These are phyloP conservation scores for Drosophila prostipennis DNA, from an alignment of 2,888 invertebrate genomes.

Conservation along the genomic window DNA sequence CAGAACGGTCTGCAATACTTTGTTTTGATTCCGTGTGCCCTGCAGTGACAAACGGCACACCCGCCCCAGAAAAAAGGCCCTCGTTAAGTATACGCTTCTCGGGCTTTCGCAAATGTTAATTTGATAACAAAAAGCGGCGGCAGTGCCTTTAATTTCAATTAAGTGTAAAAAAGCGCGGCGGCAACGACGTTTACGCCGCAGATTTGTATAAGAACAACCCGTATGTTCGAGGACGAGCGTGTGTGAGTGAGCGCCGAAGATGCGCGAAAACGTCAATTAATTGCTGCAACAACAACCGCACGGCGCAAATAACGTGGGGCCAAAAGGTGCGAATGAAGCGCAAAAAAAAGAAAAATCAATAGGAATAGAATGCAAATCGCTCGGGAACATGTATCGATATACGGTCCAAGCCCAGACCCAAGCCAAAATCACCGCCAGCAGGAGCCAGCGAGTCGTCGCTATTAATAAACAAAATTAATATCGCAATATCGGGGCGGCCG, in stretches of 20 bases:
- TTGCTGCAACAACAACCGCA: slow-evolving; percentile 54
- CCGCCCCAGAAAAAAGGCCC: slow-evolving; percentile 39
- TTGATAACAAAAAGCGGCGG: slow-evolving; percentile 70
- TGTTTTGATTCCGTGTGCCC: slow-evolving; percentile 29
- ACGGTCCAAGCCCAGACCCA: slow-evolving; percentile 43
- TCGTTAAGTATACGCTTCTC: slow-evolving; percentile 38
- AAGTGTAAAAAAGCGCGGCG: slow-evolving; percentile 32
- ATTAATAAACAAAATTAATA: slow-evolving; percentile 68
- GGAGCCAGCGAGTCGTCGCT: slow-evolving; percentile 45
- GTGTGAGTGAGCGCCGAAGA: slow-evolving; percentile 43
- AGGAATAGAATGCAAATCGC: slow-evolving; percentile 58
- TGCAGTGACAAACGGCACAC: slow-evolving; percentile 31
- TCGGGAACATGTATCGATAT: slow-evolving; percentile 59
- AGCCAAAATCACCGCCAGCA: slow-evolving; percentile 18
- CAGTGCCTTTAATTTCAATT: slow-evolving; percentile 54
- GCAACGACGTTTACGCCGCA: slow-evolving; percentile 28
- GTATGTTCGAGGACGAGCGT: slow-evolving; percentile 13
- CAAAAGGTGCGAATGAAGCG: slow-evolving; percentile 77
- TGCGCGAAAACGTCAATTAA: slow-evolving; percentile 74
- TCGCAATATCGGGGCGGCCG: slow-evolving; percentile 14
- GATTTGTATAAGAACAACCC: slow-evolving; percentile 25
- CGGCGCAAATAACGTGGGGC: slow-evolving; percentile 55
- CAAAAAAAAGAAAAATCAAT: slow-evolving; percentile 78
- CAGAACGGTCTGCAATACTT: not conserved
- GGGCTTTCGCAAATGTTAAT: slow-evolving; percentile 49